Evolutionary conservation across 23 tunicate genomes (phyloP), one percentile per base, ranked within the genome.

Genomic region (Diplosoma virens): DNA sequence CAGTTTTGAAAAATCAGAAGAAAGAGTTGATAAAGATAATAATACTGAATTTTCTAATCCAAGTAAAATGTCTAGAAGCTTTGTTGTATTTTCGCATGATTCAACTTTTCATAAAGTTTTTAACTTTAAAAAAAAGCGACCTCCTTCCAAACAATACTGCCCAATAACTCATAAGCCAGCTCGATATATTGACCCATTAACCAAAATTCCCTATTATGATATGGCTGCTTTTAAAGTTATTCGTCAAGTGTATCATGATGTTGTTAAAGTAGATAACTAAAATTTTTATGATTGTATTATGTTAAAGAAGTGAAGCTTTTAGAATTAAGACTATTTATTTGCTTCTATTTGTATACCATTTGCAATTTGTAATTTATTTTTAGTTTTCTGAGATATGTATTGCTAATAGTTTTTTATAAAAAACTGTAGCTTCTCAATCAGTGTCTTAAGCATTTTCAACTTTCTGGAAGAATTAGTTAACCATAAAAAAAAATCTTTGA

Each of bases 181-280:
- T 20, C 66, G 86, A 45, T 92, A 85, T 70, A 70, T 71, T 1
- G 97, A 92, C 47, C 97, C 97, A 16, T 23, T 92, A 33, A 92
- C 97, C 37, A 82, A 85, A 82, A 80, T 92, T 33, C 97, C 91
- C 1, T 92, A 92, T 69, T 85, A 92, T 53, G 97, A 92, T 59
- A 31, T 84, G 47, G 79, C 37, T 33, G 97, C 97, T 3, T 92
- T 80, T 59, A 84, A 85, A 65, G 56, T 72, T 14, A 92, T 92
- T 45, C 83, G 91, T n/a, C 68, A 81, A 48, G 84, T 82, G 2
- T 85, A 85, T 67, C 45, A 61, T 22, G 24, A 55, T 24, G 48
- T 81, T 1, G 37, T 75, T 11, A 59, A 75, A 24, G 87, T n/a
- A n/a, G n/a, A n/a, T n/a, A n/a, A n/a, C n/a, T n/a, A n/a, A n/a